These are phyloP conservation scores for Drosophila suzukii DNA, from an alignment of 1,140 invertebrate genomes.

Conservation along the genomic window DNA sequence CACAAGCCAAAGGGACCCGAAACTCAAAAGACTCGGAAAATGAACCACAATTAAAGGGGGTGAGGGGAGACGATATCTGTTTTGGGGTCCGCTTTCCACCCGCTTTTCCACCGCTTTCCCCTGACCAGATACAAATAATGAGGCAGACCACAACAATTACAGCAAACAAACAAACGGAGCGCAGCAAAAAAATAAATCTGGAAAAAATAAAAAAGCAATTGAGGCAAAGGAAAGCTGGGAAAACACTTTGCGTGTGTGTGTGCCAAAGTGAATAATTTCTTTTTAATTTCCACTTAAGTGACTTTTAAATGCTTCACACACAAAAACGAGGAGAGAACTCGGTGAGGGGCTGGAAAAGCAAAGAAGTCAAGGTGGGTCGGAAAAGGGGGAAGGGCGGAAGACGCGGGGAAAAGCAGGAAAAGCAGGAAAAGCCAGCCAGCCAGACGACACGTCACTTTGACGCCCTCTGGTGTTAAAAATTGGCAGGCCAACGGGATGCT, in stretches of 20 bases:
- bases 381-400: background rate
- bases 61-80: conserved; percentile 2
- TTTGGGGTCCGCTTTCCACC: background rate
- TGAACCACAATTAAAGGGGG: conserved; percentile 36
- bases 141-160: conserved; percentile 62
- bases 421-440: conserved; percentile 13
- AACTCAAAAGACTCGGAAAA: conserved; percentile 38
- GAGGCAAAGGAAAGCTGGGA: conserved; percentile 18
- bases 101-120: conserved; percentile 2
- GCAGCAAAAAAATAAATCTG: conserved; percentile 19
- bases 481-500: conserved; percentile 23
- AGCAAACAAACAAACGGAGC: conserved; percentile 50
- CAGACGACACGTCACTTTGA: conserved; percentile 59
- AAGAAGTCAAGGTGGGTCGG: conserved; percentile 38
- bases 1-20: conserved; percentile 42
- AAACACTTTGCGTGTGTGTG: conserved; percentile 30
- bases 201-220: conserved; percentile 38
- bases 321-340: background rate
- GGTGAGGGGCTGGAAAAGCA: conserved; percentile 1
- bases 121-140: conserved; percentile 53
- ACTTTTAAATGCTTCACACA: conserved; percentile 56
- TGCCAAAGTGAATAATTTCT: conserved; percentile 65
- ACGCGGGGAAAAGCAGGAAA: background rate
- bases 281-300: conserved; percentile 67
- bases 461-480: conserved; percentile 45